These are phyloP conservation scores for Brachionichthys hirsutus DNA, from an alignment of 2,113 vertebrate species.

Conservation along the genomic window DNA sequence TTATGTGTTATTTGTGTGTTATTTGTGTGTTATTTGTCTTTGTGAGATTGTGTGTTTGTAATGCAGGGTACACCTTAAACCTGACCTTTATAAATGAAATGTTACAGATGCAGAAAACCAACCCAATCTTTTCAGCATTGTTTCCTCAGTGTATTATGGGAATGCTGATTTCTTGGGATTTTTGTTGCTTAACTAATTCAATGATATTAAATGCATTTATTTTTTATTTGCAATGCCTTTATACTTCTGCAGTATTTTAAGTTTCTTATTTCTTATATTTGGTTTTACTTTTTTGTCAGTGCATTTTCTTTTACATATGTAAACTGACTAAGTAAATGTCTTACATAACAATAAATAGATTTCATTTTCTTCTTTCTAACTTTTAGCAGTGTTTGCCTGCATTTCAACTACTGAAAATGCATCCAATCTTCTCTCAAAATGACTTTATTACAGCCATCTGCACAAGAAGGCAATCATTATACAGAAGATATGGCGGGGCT, in stretches of 20 bases:
- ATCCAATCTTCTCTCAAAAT: constrained; percentile 50
- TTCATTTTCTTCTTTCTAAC: constrained; percentile 15
- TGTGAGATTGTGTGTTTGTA: constrained; percentile 35
- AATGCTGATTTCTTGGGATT: too few relatives aligned
- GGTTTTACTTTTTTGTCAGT: not conserved
- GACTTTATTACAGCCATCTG: constrained; percentile 81
- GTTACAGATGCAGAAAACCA: constrained; percentile 32
- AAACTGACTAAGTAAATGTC: not conserved
- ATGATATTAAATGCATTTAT: not conserved
- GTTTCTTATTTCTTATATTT: not conserved
- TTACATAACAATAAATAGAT: constrained; percentile 17
- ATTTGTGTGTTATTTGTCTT: constrained; percentile 16
- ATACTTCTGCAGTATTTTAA: not conserved
- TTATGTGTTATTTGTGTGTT: constrained; percentile 18
- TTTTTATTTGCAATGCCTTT: not conserved
- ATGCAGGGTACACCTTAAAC: constrained; percentile 43
- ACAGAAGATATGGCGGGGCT: constrained; percentile 91
- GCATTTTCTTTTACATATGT: not conserved
- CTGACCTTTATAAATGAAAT: constrained; percentile 62
- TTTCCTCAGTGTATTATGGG: not conserved
- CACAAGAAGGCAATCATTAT: constrained; percentile 79
- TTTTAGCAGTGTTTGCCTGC: constrained; percentile 33
- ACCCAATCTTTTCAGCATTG: constrained; percentile 9
- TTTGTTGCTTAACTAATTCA: too few relatives aligned
- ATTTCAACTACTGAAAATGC: constrained; percentile 30